These are phyloP conservation scores for Idris sp. DNA, from an alignment of 1,140 invertebrate species.

Conservation along the genomic window DNA sequence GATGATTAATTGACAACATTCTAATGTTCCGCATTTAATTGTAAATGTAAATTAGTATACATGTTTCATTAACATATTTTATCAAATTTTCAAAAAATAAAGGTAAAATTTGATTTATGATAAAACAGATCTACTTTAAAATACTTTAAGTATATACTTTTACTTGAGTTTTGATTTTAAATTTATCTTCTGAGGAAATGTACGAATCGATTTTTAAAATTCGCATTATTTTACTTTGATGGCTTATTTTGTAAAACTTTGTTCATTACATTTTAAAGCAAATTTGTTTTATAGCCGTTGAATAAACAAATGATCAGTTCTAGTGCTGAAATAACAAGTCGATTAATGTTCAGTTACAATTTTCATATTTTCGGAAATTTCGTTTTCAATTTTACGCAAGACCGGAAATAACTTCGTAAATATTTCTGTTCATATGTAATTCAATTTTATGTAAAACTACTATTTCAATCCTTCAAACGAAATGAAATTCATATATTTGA, in stretches of 20 bases:
- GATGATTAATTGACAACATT: constrained; percentile 11
- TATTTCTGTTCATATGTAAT: constrained; percentile 29
- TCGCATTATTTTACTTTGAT: neutral
- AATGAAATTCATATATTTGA: constrained; percentile 50
- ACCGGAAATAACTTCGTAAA: constrained; percentile 22
- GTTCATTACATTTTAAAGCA: constrained; percentile 2
- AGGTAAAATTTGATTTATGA: neutral
- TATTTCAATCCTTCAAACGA: constrained; percentile 24
- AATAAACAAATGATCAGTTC: constrained; percentile 18
- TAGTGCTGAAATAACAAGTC: neutral
- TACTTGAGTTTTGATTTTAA: too few species aligned
- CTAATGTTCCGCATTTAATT: neutral
- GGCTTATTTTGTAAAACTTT: constrained; percentile 16
- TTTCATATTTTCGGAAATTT: constrained; percentile 22
- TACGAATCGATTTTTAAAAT: constrained; percentile 24
- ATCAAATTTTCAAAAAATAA: neutral
- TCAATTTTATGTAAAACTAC: constrained; percentile 47
- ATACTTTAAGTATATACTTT: constrained; percentile 1
- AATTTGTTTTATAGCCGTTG: neutral
- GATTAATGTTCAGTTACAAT: constrained; percentile 15
- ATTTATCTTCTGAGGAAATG: too few species aligned
- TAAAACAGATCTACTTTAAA: too few species aligned
- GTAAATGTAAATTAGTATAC: constrained; percentile 3
- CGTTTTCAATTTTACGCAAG: constrained; percentile 14
- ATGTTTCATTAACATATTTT: neutral